phyloP scores from a whole-genome alignment of 2,888 invertebrate species.

The Conchocele bisecta region DNA sequence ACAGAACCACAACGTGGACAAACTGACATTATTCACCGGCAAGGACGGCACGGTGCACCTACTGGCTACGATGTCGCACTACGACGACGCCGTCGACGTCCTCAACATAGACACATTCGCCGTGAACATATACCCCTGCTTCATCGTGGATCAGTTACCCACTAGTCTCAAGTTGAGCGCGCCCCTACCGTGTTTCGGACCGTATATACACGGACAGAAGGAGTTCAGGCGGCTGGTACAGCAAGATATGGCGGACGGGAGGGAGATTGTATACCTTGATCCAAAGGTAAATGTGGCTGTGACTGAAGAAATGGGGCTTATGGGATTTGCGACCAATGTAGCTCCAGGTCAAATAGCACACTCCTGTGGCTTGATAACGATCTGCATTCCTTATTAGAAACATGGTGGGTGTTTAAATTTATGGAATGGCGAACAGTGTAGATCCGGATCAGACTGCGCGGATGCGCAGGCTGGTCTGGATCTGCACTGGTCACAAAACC shows the following conservation, averaged over 20 bases:
- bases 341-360: too few species aligned
- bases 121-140: slow-evolving; percentile 59
- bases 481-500: too few species aligned
- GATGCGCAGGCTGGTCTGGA: too few species aligned
- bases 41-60: slow-evolving; percentile 55
- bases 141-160: slow-evolving; percentile 52
- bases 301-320: too few species aligned
- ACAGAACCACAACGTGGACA: slow-evolving; percentile 54
- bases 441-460: too few species aligned
- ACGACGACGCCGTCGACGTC: slow-evolving; percentile 37
- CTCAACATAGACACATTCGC: slow-evolving; percentile 36
- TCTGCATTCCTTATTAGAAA: too few species aligned
- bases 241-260: slow-evolving; percentile 52
- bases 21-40: slow-evolving; percentile 26
- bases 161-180: slow-evolving; percentile 55
- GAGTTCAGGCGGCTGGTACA: slow-evolving; percentile 48
- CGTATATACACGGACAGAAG: slow-evolving; percentile 52
- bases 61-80: slow-evolving; percentile 39
- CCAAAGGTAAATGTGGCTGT: slow-evolving; percentile 35
- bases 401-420: too few species aligned
- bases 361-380: too few species aligned
- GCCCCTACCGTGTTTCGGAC: slow-evolving; percentile 60
- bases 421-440: too few species aligned
- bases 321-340: slow-evolving; percentile 10
- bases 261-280: slow-evolving; percentile 54